Percentiles rank a stretch among this genome's conserved stretches.
Conservation (phyloP, 2,797 vertebrate genomes). For the Oreortyx pictus region DNA sequence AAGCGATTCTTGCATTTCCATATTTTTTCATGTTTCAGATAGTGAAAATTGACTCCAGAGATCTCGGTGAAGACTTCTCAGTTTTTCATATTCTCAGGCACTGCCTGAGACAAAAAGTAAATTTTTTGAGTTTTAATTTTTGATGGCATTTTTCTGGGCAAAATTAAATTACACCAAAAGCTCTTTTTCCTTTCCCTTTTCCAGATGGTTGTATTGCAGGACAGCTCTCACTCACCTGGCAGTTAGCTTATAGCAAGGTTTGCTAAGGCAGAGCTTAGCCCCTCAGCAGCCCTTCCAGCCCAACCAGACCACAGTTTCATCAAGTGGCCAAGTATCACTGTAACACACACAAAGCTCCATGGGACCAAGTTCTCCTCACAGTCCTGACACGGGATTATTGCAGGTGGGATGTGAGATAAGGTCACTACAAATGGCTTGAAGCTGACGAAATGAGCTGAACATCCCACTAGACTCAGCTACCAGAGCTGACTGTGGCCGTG, state of each 20-base stretch:
- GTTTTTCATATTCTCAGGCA: neutral
- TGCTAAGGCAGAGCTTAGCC: neutral
- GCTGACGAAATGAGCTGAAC: neutral
- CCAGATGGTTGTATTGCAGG: neutral
- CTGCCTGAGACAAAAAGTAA: constrained; percentile 26
- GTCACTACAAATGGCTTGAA: neutral
- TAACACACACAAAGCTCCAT: neutral
- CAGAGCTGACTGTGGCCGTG: neutral
- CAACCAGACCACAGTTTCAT: neutral
- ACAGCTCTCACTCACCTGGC: neutral
- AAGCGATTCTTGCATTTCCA: constrained; percentile 4
- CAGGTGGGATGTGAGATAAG: neutral
- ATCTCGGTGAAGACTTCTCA: constrained; percentile 1
- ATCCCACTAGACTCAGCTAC: neutral
- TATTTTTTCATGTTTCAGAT: constrained; percentile 42
- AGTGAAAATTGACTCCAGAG: constrained; percentile 31
- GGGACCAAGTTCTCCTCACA: neutral
- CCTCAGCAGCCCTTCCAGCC: neutral
- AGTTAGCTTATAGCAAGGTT: neutral
- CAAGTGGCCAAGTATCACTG: neutral
- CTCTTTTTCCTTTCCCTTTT: neutral
- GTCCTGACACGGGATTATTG: neutral
- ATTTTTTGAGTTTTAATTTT: neutral
- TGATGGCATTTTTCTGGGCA: neutral
- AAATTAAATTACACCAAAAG: neutral